Base-by-base conservation (phyloP, 2,797 vertebrate species). In the Darevskia mixta region DNA sequence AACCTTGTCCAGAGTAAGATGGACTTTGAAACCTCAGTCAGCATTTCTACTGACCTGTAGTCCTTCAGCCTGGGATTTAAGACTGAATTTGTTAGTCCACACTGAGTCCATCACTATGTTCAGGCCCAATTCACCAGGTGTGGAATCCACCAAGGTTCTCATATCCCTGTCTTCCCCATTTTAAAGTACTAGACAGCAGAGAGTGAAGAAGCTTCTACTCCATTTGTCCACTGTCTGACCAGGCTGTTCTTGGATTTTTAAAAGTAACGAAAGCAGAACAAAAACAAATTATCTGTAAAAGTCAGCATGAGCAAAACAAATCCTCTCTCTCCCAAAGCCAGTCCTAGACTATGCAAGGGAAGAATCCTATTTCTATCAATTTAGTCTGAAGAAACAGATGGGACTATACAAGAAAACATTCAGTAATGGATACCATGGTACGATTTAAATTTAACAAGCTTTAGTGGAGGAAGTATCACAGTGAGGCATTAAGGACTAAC, bases 231-330 rank as follows among this genome's bases (percentile, higher is more conserved):
- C 49, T 13, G 9, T 69, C 67, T 69, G 67, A 69, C 27, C 67
- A 69, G 67, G 67, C 67, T 69, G 67, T 29, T n/a, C 7, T n/a
- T 29, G 27, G 3, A 27, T 29, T 67, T n/a, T 86, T 8, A 90
- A 29, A 25, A 43, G 5, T 55, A 89, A 27, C 67, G 76, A 18
- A 75, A 9, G 69, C 64, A 89, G 85, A 87, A 90, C 83, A 8
- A 75, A 79, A 91, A 82, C 8, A 17, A 69, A 45, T 87, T 72
- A 61, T 43, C 13, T 32, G 79, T 58, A 86, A 92, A 94, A 90
- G 83, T 0, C 85, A 86, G 85, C 83, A 91, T 35, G 89, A 92
- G 45, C 25, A 86, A 86, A 91, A 71, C 0, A 91, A 79, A 92
- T 79, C 77, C 49, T 11, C 49, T 5, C 55, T 41, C 20, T n/a